Evolutionary conservation across 2,888 invertebrate species (phyloP).

Genomic region (Ornithoptera alexandrae): DNA sequence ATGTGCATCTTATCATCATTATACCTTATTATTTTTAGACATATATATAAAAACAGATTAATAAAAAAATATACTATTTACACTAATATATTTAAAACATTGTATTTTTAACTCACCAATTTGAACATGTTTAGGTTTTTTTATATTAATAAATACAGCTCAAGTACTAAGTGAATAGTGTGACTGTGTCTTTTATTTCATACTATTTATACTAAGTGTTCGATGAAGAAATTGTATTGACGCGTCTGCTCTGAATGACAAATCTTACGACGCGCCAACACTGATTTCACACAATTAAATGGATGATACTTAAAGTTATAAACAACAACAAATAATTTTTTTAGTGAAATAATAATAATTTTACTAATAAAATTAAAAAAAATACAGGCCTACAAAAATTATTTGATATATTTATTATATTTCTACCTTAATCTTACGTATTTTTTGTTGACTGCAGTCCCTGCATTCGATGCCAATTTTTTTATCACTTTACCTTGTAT

Average conservation of each 20-base stretch:
- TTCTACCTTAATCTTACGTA: too few species aligned
- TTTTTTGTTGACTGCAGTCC: too few species aligned
- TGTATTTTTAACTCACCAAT: conserved; percentile 45
- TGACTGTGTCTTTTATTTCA: conserved; percentile 6
- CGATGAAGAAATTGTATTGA: conserved; percentile 16
- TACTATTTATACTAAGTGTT: conserved; percentile 17
- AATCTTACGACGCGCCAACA: conserved; percentile 2
- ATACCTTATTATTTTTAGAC: too few species aligned
- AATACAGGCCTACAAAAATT: too few species aligned
- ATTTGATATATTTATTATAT: too few species aligned
- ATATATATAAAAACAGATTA: neutral
- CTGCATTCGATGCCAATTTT: too few species aligned
- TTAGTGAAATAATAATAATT: neutral
- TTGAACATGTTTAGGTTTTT: conserved; percentile 58
- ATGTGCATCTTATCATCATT: too few species aligned
- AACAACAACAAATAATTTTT: neutral
- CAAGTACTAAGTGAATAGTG: conserved; percentile 2
- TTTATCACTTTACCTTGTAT: too few species aligned
- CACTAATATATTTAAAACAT: neutral
- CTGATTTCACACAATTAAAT: neutral
- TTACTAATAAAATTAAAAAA: too few species aligned
- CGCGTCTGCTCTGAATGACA: conserved; percentile 27
- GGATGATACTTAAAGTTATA: neutral
- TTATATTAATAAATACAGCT: conserved; percentile 30
- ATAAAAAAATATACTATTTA: neutral